A percentile compares a stretch with the other conserved stretches of the same genome.
These are phyloP conservation scores for Malurus leucopterus DNA, from an alignment of 2,797 vertebrate species.

Conservation along the genomic window DNA sequence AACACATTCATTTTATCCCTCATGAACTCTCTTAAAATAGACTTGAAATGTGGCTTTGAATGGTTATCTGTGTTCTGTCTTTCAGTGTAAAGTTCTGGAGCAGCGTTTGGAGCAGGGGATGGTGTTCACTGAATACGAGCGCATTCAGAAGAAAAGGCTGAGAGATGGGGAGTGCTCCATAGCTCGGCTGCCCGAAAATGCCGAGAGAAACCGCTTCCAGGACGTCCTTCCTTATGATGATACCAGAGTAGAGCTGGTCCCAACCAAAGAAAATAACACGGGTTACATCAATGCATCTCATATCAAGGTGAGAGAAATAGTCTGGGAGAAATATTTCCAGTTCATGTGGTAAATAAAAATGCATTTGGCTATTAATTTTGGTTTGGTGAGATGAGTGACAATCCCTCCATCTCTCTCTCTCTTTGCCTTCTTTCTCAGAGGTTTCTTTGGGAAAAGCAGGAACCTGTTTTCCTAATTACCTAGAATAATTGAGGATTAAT, in stretches of 20 bases:
- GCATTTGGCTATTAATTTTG: background rate
- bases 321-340: background rate
- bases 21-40: background rate
- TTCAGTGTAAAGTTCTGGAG: slow-evolving; percentile 87
- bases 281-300: slow-evolving; percentile 98
- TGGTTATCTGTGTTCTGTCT: background rate
- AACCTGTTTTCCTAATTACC: background rate
- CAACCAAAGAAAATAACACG: slow-evolving; percentile 97
- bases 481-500: background rate
- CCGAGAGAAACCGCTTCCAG: slow-evolving; percentile 92
- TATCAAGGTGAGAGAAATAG: slow-evolving; percentile 77
- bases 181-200: slow-evolving; percentile 86
- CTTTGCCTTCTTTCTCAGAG: background rate
- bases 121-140: slow-evolving; percentile 91
- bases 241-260: slow-evolving; percentile 91
- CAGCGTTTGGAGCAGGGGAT: slow-evolving; percentile 88
- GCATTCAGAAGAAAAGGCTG: slow-evolving; percentile 81
- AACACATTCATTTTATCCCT: background rate
- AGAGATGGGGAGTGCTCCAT: slow-evolving; percentile 75
- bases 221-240: slow-evolving; percentile 94
- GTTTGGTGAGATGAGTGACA: background rate
- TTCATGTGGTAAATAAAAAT: background rate
- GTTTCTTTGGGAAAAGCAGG: background rate
- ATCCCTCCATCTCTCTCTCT: background rate
- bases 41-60: background rate